Evolutionary conservation across 2,797 vertebrate genomes (phyloP).

Genomic region (Sparus aurata): DNA sequence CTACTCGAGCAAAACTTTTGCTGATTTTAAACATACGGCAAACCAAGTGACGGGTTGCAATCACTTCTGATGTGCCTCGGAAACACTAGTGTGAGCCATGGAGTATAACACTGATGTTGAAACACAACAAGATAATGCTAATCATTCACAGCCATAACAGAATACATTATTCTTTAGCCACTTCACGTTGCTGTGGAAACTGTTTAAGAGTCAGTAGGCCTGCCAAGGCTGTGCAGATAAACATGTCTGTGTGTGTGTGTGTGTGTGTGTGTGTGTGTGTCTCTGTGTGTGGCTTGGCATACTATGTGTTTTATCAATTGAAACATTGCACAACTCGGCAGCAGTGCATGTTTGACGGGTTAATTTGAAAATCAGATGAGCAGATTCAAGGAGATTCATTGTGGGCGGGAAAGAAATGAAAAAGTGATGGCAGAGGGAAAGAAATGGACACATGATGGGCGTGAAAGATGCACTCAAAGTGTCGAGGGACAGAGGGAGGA

Average conservation of each 20-base stretch:
- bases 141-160: conserved; percentile 77
- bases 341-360: conserved; percentile 62
- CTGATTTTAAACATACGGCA: conserved; percentile 14
- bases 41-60: conserved; percentile 27
- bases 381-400: conserved; percentile 62
- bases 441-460: conserved; percentile 45
- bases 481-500: conserved; percentile 21
- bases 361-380: conserved; percentile 75
- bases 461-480: conserved; percentile 24
- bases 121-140: conserved; percentile 72
- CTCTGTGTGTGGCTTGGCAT: conserved; percentile 47
- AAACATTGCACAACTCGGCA: conserved; percentile 48
- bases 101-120: conserved; percentile 46
- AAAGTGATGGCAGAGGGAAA: conserved; percentile 47
- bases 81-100: conserved; percentile 30
- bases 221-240: conserved; percentile 78
- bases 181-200: conserved; percentile 89
- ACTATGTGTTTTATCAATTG: conserved; percentile 71
- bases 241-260: conserved; percentile 63
- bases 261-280: conserved; percentile 36
- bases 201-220: conserved; percentile 85
- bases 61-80: conserved; percentile 36
- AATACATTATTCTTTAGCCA: conserved; percentile 84
- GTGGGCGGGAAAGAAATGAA: conserved; percentile 59
- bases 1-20: conserved; percentile 7